Evolutionary conservation across 2,888 invertebrate genomes (phyloP), one percentile per base, ranked within the genome.

Genomic region (Eilema depressum): DNA sequence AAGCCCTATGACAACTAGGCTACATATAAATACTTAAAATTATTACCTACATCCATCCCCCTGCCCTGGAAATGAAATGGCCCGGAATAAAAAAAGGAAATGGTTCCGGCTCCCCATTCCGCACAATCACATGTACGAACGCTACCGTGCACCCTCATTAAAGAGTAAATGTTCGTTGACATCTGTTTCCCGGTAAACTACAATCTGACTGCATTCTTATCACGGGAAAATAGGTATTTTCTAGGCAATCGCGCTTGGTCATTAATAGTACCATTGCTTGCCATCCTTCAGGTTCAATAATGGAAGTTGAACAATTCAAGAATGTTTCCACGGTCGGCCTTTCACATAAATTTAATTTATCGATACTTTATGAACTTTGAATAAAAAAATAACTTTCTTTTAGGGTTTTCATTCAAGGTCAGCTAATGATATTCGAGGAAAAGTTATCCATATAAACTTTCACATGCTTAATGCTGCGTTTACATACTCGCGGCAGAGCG

Each of bases 1-100:
- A 53, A 53, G 47, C 53, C 53, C 53, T 53, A 10, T 53, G 20
- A 53, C 8, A 53, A 53, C 53, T 17, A 53, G 53, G 20, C n/a
- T 53, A n/a, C n/a, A 53, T n/a, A 53, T 53, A 47, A 47, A 5
- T 53, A 53, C n/a, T 4, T 53, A 53, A 47, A 20, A 47, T 47
- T 47, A 47, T 47, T 53, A 53, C 53, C 53, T 53, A 53, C 7
- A n/a, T 10, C 10, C 53, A n/a, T n/a, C 53, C 53, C 33, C 53
- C 53, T 53, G 53, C 53, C 53, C 53, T 53, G 53, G 20, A 53
- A 53, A 53, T 53, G 7, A 53, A 53, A 53, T 53, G 53, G 53
- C 53, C n/a, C 53, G 53, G 53, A 53, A 53, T 53, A 53, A 53
- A 53, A n/a, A 53, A 53, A n/a, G 53, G 8, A 53, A 53, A 53